Evolutionary conservation across 2,113 vertebrate genomes (phyloP).

Genomic region (Piaya cayana): DNA sequence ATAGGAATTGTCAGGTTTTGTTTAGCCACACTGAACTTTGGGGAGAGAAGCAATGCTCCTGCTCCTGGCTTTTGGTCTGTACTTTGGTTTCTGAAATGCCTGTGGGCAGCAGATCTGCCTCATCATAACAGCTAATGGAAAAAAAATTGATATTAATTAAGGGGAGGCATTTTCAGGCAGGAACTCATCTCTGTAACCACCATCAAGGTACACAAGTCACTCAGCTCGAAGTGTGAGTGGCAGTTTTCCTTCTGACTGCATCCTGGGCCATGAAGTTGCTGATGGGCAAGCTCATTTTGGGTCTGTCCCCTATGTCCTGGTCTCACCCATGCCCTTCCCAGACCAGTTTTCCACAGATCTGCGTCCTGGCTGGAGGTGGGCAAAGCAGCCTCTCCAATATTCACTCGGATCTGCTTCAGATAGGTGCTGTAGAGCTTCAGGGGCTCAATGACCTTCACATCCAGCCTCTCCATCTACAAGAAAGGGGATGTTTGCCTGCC

Average conservation of each 20-base stretch:
- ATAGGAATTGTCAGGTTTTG: not conserved
- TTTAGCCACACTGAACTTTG: not conserved
- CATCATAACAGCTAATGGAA: not conserved
- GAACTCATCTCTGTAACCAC: not conserved
- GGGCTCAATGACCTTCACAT: conserved; percentile 73
- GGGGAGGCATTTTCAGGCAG: not conserved
- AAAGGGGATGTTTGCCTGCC: not conserved
- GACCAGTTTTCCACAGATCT: not conserved
- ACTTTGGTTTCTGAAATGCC: not conserved
- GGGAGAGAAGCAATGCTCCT: not conserved
- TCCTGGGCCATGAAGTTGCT: not conserved
- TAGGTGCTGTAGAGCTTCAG: conserved; percentile 72
- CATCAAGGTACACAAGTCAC: not conserved
- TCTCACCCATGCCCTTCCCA: not conserved
- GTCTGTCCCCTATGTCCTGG: not conserved
- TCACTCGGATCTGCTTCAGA: conserved; percentile 67
- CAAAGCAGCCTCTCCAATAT: not conserved
- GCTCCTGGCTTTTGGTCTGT: not conserved
- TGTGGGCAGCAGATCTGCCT: conserved; percentile 6
- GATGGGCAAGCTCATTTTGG: not conserved
- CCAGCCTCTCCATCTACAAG: conserved; percentile 78
- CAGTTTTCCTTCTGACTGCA: not conserved
- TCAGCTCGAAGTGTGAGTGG: not conserved
- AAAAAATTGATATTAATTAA: not conserved
- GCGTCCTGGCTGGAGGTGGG: not conserved